Conservation (phyloP, 2,888 invertebrate genomes). For the Saturnia japonica region DNA sequence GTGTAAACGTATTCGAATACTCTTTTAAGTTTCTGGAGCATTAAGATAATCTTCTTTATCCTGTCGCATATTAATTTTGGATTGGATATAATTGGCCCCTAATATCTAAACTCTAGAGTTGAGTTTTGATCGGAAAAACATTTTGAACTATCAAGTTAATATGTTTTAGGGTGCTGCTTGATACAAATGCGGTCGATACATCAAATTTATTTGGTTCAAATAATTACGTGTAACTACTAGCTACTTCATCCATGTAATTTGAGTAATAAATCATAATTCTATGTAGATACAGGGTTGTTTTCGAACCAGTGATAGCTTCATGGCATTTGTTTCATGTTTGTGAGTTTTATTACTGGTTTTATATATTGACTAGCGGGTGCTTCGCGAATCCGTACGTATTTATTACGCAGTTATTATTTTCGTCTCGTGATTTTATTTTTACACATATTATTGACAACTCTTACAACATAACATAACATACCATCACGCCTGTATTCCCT, state of each 20-base stretch:
- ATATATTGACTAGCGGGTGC: too few species aligned
- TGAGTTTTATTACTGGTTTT: too few species aligned
- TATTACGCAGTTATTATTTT: too few species aligned
- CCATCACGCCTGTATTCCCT: too few species aligned
- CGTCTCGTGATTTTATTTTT: too few species aligned
- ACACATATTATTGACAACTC: too few species aligned
- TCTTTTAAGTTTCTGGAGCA: slow-evolving; percentile 56
- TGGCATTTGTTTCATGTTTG: too few species aligned
- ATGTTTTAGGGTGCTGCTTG: background rate
- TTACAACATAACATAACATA: too few species aligned
- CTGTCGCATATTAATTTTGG: slow-evolving; percentile 38
- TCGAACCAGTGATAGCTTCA: background rate
- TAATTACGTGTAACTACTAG: background rate
- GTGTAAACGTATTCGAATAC: slow-evolving; percentile 54
- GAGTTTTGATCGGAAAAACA: slow-evolving; percentile 33
- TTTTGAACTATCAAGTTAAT: slow-evolving; percentile 13
- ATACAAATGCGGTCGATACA: slow-evolving; percentile 1
- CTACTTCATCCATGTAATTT: background rate
- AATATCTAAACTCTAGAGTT: slow-evolving; percentile 41
- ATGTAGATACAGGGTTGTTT: background rate
- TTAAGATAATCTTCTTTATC: slow-evolving; percentile 72
- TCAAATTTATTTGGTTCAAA: slow-evolving; percentile 4
- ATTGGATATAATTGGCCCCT: slow-evolving; percentile 35
- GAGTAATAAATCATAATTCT: slow-evolving; percentile 6
- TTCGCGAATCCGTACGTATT: too few species aligned